Percentiles rank a stretch among this genome's conserved stretches.
These are phyloP conservation scores for Picus viridis DNA, from an alignment of 2,797 vertebrate genomes.

Conservation along the genomic window DNA sequence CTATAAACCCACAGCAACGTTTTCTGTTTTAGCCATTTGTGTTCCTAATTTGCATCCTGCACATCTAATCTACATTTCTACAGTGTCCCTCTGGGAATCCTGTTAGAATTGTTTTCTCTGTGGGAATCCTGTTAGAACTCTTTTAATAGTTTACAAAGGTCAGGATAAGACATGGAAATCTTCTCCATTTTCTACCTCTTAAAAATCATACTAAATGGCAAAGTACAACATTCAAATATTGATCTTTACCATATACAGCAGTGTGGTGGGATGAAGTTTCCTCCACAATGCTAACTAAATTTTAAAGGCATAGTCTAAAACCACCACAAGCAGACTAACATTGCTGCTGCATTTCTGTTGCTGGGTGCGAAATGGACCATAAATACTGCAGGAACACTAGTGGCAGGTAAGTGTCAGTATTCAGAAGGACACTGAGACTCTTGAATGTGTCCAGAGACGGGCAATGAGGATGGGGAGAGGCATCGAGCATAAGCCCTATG, in stretches of 20 bases:
- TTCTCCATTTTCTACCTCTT: background rate
- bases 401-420: background rate
- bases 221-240: background rate
- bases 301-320: too few species aligned
- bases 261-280: too few species aligned
- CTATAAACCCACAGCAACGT: background rate
- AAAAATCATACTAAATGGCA: background rate
- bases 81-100: background rate
- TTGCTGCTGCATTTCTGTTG: background rate
- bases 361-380: background rate
- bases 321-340: background rate
- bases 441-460: too few species aligned
- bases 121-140: background rate
- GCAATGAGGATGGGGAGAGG: too few species aligned
- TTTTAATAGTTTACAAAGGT: background rate
- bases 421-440: too few species aligned
- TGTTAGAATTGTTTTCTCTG: background rate
- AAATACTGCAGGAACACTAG: background rate
- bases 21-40: background rate
- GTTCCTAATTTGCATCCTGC: background rate
- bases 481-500: too few species aligned
- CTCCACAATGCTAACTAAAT: too few species aligned
- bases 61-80: background rate
- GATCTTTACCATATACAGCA: background rate
- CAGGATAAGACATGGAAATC: background rate